Base-by-base conservation (phyloP, 2,888 invertebrate species). In the Bellardia pandia region DNA sequence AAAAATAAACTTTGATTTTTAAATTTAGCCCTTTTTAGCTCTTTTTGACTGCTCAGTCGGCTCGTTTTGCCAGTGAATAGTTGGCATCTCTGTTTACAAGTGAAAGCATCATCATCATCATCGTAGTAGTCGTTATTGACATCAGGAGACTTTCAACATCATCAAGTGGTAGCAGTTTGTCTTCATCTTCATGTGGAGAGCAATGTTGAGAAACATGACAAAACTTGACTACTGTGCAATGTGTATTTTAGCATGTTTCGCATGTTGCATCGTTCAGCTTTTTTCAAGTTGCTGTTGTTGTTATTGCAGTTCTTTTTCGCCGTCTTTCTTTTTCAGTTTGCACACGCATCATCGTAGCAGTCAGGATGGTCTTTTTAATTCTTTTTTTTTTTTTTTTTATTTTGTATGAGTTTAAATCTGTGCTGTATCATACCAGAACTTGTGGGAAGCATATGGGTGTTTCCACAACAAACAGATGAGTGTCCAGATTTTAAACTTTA, bases 141-240 rank as follows among this genome's bases (percentile, higher is more conserved):
- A 62, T 78, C 72, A 74, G 62, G 53, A 71, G 76, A 58, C 58
- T 81, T 77, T 77, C 72, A 87, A 42, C 80, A 76, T 81, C 72
- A 74, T 81, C 85, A 53, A 84, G 83, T 84, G 84, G 81, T 85
- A 85, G 85, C 85, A 87, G 81, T 85, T 78, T 85, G 85, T 85
- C 81, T 78, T 87, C 78, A 82, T 87, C 75, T 82, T 87, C 86
- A 85, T 85, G 87, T 87, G 81, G 81, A 78, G 87, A 85, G 74
- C 85, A 53, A 74, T 85, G 85, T 51, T 53, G 81, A 60, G 80
- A 48, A 71, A 87, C 87, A 81, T 85, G 87, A 87, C 87, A 87
- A 87, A 81, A 87, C 81, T 85, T 87, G 87, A 87, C 87, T 87
- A 87, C 87, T 87, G 87, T 87, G 81, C 87, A 85, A 85, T 85